Evolutionary conservation across 2,888 invertebrate genomes (phyloP), one percentile per base, ranked within the genome.

Genomic region (Ophioninae sp.): DNA sequence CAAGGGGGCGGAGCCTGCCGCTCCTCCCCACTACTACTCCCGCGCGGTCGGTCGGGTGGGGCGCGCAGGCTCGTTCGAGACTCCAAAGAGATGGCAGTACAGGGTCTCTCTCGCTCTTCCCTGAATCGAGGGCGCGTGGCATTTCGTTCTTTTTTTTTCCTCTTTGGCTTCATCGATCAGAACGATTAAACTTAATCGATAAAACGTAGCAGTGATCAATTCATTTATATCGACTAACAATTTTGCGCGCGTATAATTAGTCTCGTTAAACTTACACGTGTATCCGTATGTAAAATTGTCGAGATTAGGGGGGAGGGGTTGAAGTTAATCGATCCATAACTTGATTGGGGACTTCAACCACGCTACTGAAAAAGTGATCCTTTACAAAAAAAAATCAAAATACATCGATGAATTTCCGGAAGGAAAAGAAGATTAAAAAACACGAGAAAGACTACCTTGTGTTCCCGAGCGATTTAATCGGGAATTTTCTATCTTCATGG

Each of bases 161-260:
- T 51, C 2, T 51, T 51, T 51, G 17, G 51, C 17, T 51, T 13
- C 17, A 51, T 51, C 51, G 51, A 51, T 51, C 5, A 10, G 17
- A 51, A 51, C 3, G 17, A 51, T 51, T 51, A 6, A 51, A 51
- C 51, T 3, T 17, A 51, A 51, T 51, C 51, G 51, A 51, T 51
- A 51, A 51, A 51, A 51, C 51, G 51, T 51, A 17, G 17, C 17
- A 51, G 13, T 17, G 13, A 51, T 51, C 51, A 6, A 51, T 51
- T 51, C 51, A 17, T 51, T 41, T 41, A 0, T 51, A 51, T 51
- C 51, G 51, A 51, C 51, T 51, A 51, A 51, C 2, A 51, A 51
- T 17, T 51, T 51, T 51, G 13, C 17, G 51, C 13, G 65, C 67
- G 73, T 65, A n/a, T 20, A 79, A 67, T n/a, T 65, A 73, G 41